Percentiles rank a stretch among this genome's conserved stretches.
These are phyloP conservation scores for Psophia crepitans DNA, from an alignment of 2,113 vertebrate genomes.

Conservation along the genomic window DNA sequence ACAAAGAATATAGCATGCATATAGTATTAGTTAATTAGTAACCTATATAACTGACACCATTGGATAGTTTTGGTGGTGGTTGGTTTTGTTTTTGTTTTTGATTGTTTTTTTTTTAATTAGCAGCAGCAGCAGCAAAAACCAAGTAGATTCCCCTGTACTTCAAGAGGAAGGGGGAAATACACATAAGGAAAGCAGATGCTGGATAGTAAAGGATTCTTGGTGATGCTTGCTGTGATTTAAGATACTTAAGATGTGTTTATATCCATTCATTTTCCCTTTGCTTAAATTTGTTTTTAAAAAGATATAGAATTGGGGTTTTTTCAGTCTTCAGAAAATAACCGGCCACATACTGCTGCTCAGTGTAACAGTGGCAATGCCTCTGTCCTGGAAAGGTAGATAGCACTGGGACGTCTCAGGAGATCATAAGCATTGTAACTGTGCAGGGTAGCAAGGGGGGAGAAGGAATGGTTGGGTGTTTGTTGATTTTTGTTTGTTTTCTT, in stretches of 20 bases:
- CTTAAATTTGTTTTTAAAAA: neutral
- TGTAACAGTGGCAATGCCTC: neutral
- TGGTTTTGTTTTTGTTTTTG: too few relatives aligned
- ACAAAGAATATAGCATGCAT: neutral
- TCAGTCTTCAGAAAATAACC: rapidly evolving
- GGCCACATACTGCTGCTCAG: neutral
- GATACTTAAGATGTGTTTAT: neutral
- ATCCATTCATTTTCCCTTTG: neutral
- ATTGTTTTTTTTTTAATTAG: neutral
- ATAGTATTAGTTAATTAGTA: neutral
- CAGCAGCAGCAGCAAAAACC: neutral
- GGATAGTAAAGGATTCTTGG: neutral
- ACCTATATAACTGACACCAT: neutral
- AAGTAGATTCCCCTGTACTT: neutral
- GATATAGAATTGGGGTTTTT: rapidly evolving
- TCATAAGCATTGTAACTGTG: neutral
- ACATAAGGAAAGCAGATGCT: neutral
- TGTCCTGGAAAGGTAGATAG: neutral
- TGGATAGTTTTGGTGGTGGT: neutral
- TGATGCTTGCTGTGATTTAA: rapidly evolving
- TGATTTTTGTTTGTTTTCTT: neutral
- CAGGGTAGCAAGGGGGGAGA: neutral
- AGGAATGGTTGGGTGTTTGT: too few relatives aligned
- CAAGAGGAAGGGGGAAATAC: neutral
- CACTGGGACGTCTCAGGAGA: rapidly evolving